Evolutionary conservation across 1,140 invertebrate genomes (phyloP), one percentile per base, ranked within the genome.

Genomic region (Eulimnadia texana): DNA sequence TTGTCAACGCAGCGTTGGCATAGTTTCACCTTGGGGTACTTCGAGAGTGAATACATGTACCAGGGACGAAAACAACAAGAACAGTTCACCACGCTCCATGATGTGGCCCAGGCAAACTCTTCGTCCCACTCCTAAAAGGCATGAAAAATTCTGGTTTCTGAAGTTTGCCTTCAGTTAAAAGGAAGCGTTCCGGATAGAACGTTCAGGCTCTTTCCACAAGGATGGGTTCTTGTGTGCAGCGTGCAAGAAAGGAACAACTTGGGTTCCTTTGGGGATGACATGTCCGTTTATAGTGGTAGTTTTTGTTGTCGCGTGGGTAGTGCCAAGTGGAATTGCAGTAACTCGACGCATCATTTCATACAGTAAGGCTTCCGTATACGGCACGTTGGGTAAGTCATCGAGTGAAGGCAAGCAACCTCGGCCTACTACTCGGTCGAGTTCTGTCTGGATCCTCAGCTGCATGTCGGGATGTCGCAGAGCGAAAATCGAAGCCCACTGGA

Each of bases 31-130:
- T 51, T 81, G 79, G 1, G 86, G 85, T 61, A 84, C 71, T n/a
- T n/a, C n/a, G n/a, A n/a, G n/a, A n/a, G n/a, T n/a, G n/a, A n/a
- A n/a, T n/a, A n/a, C n/a, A n/a, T 62, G 76, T 72, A 95, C 77
- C 60, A 95, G 75, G 54, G 82, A 83, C 2, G 87, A 78, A 70
- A 95, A 90, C 74, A 95, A 93, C 47, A 93, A 77, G 72, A 93
- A 95, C 49, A 95, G 74, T 71, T 96, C 91, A 83, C 90, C 90
- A 19, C 84, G 77, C 0, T 92, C 92, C 57, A 96, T 72, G 0
- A 86, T 82, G 67, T 95, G 89, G 3, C 93, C 93, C 6, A 96
- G 74, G 69, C 93, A 96, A 83, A 91, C 91, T 19, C 92, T 79
- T 16, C 88, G 75, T 0, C 90, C 78, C 1, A 91, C 86, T 29